Evolutionary conservation across 1,140 invertebrate species (phyloP), one percentile per base, ranked within the genome.

Genomic region (Pseudomyrmex flavicornis): DNA sequence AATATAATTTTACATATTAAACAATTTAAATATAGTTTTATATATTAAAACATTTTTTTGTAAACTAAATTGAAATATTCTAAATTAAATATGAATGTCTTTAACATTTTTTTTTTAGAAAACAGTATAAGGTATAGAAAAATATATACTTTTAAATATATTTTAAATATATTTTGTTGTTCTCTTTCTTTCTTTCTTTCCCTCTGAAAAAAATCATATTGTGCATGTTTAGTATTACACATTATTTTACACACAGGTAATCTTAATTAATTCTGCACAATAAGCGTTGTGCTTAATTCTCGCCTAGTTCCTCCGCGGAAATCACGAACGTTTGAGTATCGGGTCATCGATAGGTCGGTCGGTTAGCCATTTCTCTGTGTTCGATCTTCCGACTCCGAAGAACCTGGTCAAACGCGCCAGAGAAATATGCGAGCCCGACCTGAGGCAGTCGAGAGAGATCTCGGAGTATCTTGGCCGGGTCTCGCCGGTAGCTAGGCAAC

Each of bases 401-500:
- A 82, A 89, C 68, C 76, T 85, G 85, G 85, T 83, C 85, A 88
- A 85, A 86, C 65, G 65, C 75, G 75, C 86, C 56, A 62, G 85
- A 76, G 74, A 85, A 89, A 86, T 82, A 90, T 84, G 80, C 65
- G 84, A 86, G 66, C 58, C 76, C 68, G 85, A 86, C 76, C 83
- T 79, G 80, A 83, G 88, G 84, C 85, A 85, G 83, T 80, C 75
- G 74, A 85, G 89, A 91, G 91, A 93, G 91, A 93, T 94, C 92
- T 94, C 93, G 85, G 91, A 94, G 93, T 94, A 94, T 94, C 94
- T 94, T 94, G 93, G 93, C 93, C 93, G 93, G 94, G 94, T 93
- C 93, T 93, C 93, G 91, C 86, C 89, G 91, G 94, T 94, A 94
- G 93, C 93, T 94, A 93, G 94, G 94, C 94, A 94, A 94, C 94